Percentiles rank a stretch among this genome's conserved stretches.
Conservation (phyloP, 1,140 invertebrate genomes). For the Meteorus sp. region DNA sequence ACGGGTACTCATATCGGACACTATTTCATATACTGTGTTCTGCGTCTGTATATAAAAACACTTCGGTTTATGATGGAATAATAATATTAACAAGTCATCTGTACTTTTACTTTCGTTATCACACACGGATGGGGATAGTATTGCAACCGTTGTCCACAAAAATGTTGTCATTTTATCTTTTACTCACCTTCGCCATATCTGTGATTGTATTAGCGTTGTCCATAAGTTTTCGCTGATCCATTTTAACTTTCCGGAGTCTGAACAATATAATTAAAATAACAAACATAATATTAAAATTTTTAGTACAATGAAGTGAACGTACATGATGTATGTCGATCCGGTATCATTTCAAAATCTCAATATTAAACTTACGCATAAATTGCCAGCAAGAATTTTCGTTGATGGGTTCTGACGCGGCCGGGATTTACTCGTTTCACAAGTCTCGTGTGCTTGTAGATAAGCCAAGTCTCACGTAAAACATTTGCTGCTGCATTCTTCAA, state of each 20-base stretch:
- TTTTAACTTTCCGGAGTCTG: conserved; percentile 98
- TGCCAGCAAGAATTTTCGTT: conserved; percentile 98
- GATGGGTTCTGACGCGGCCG: conserved; percentile 93
- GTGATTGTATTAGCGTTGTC: conserved; percentile 99
- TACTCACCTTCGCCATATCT: conserved; percentile 97
- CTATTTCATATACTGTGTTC: conserved; percentile 95
- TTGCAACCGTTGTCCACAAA: no score
- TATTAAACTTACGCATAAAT: conserved; percentile 94
- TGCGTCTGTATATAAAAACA: conserved; percentile 73
- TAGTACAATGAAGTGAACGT: no score
- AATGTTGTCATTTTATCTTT: no score
- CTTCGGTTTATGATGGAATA: neutral
- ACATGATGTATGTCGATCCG: no score
- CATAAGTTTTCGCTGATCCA: conserved; percentile 99
- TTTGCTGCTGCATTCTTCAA: conserved; percentile 99
- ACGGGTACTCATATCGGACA: conserved; percentile 91
- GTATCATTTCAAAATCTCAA: neutral
- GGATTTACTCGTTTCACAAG: conserved; percentile 96
- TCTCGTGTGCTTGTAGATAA: conserved; percentile 99
- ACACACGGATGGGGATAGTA: no score
- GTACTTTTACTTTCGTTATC: neutral
- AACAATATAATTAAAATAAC: conserved; percentile 40
- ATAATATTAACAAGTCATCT: neutral
- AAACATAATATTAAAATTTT: conserved; percentile 22
- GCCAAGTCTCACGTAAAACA: conserved; percentile 98